phyloP scores from a whole-genome alignment of 2,888 invertebrate genomes.

The Brachyopa scutellaris region DNA sequence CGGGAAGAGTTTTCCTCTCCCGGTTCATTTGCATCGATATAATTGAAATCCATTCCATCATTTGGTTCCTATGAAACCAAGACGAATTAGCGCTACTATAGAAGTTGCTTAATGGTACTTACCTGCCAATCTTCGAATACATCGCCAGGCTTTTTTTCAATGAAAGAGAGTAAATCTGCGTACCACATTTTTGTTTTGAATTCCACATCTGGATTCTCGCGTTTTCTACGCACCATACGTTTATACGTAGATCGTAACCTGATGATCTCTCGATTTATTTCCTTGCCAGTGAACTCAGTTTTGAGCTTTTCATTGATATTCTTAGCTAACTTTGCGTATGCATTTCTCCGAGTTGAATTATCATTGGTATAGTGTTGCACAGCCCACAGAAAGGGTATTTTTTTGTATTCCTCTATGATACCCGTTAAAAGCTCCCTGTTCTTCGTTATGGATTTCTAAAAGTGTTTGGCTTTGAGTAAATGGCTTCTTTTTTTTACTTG shows the following conservation, averaged over 20 bases:
- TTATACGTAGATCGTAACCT: slow-evolving; percentile 45
- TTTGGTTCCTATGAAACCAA: too few relatives aligned
- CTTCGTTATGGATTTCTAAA: slow-evolving; percentile 27
- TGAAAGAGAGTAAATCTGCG: slow-evolving; percentile 43
- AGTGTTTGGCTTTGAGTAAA: not conserved
- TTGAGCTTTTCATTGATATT: slow-evolving; percentile 37
- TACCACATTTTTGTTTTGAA: slow-evolving; percentile 50
- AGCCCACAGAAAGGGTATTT: slow-evolving; percentile 40
- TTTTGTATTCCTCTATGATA: slow-evolving; percentile 53
- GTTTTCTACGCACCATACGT: slow-evolving; percentile 21
- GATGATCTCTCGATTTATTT: slow-evolving; percentile 26
- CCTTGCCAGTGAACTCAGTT: slow-evolving; percentile 13
- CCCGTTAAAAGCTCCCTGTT: slow-evolving; percentile 38
- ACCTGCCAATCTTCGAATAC: not conserved
- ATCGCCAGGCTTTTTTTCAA: slow-evolving; percentile 5
- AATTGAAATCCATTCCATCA: too few relatives aligned
- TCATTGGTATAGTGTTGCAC: slow-evolving; percentile 44
- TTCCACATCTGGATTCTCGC: not conserved
- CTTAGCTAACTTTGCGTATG: slow-evolving; percentile 26
- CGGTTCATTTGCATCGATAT: too few relatives aligned
- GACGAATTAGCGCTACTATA: too few relatives aligned
- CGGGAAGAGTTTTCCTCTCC: too few relatives aligned
- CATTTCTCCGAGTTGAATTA: slow-evolving; percentile 16
- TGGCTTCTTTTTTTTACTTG: too few relatives aligned
- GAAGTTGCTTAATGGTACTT: not conserved